Base-by-base conservation (phyloP, 2,113 vertebrate species). In the Aphelocoma coerulescens region DNA sequence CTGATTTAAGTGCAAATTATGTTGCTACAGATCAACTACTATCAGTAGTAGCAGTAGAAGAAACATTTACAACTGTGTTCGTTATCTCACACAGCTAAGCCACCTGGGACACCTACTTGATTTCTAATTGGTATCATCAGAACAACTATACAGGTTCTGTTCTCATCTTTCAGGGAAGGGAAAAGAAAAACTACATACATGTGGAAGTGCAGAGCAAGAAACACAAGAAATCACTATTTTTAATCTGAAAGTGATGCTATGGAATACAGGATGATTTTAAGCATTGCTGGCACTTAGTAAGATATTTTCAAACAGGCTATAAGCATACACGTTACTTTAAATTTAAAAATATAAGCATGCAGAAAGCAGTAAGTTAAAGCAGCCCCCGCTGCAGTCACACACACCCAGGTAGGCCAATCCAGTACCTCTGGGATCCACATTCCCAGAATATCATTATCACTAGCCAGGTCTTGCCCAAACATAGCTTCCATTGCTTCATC, bases 351-450 rank as follows among this genome's bases (percentile, higher is more conserved):
- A 86, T 0, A 33, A 95, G 83, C 92, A 72, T 88, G 90, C 91
- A 88, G 89, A 90, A 91, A 97, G 96, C 96, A 97, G 85, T 93
- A 97, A 98, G 97, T 97, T 96, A 97, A 97, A 98, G 98, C 98
- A 98, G 98, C 98, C 97, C 97, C 97, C 91, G 98, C 99, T 98
- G 98, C 98, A 97, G 93, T 98, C 99, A 99, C 99, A 99, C 99
- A 99, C 99, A 99, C 99, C 99, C 99, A 99, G 98, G 99, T 99
- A 98, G 99, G 99, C 99, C 99, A 99, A 97, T 99, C 99, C 99
- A 99, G 93, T 99, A 99, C 99, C 99, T 99, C 99, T 98, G 99
- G 99, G 99, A 99, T 99, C 99, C 99, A 99, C 99, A 99, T 99
- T 99, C 99, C 99, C 99, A 99, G 99, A 99, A 99, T 99, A 98